Evolutionary conservation across 1,140 invertebrate species (phyloP), one percentile per base, ranked within the genome.

Genomic region (Druon quercuslanigerum): DNA sequence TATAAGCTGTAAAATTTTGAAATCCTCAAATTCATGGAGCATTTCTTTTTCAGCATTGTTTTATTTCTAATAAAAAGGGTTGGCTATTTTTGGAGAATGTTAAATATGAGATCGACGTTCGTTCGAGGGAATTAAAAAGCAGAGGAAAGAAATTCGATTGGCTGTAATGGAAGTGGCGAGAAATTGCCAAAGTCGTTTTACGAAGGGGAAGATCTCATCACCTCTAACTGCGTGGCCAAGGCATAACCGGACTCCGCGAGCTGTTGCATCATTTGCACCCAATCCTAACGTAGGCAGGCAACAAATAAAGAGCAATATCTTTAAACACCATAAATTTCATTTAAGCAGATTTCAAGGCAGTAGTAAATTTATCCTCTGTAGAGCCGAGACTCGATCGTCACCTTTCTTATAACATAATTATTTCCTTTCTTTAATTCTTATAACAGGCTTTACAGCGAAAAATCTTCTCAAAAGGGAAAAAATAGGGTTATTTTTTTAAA

Each of bases 191-290:
- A 83, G 81, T 82, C 79, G 76, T 60, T 81, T 80, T 77, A 83
- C 71, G 80, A 83, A 85, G 83, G 80, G 81, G 81, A 79, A 84
- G 80, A 76, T 86, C 84, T 88, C 89, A 92, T 94, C 93, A 95
- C 94, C 94, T 95, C 94, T 90, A 95, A 93, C 92, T 95, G 94
- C 87, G 94, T 94, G 91, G 93, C 95, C 94, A 95, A 95, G 86
- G 92, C 93, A 92, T 92, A 94, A 92, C 94, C 95, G 87, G 94
- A 94, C 92, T 95, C 95, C 92, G 95, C 93, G 89, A 96, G 94
- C 91, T 94, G 95, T 92, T 95, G 94, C 90, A 95, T 94, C 93
- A 96, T 92, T 93, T 95, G 94, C 91, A 94, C 94, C 95, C 95
- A 96, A 92, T 95, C 95, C 95, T 92, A 92, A 92, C 87, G 92